Evolutionary conservation across 2,888 invertebrate genomes (phyloP), one percentile per base, ranked within the genome.

Genomic region (Stratiomys singularior): DNA sequence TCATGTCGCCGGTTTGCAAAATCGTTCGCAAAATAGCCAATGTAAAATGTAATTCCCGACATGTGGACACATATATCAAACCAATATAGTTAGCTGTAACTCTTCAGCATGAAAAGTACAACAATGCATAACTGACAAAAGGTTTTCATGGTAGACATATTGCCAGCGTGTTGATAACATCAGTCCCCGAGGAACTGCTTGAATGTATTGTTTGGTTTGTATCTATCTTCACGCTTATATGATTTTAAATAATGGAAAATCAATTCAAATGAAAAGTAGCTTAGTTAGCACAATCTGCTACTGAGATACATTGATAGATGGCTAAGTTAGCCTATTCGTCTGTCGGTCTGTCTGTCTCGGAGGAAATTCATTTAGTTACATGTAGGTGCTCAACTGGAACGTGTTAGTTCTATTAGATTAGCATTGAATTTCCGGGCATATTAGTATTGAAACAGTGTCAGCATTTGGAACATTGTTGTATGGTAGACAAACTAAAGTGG

Each of bases 171-270:
- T 52, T 23, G 69, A 69, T 69, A 46, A 23, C n/a, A 69, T 69
- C 69, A 37, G 52, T 25, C 21, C 13, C 13, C 25, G 66, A 5
- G 28, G 11, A 23, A 67, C 44, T 67, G 67, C 44, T 67, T 37
- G 18, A 23, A 69, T 47, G 56, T 72, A 11, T 11, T 21, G 44
- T 46, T 7, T 7, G 67, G 44, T 27, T 71, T 11, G 30, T 56
- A 56, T 30, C 56, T 72, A 9, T 72, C 28, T 72, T 72, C 58
- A 58, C 72, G 72, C 56, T 72, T 56, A n/a, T 72, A 30, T 72
- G 72, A 72, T 9, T 56, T 72, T 23, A 30, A 72, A 72, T 58
- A 72, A 72, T 72, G 72, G 27, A 56, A 72, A 72, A 72, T 56
- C 72, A 58, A 72, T 72, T 56, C 56, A 56, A 28, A 37, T 58